Conservation (phyloP, 2,113 vertebrate species). For the Gallinago paraguaiae region DNA sequence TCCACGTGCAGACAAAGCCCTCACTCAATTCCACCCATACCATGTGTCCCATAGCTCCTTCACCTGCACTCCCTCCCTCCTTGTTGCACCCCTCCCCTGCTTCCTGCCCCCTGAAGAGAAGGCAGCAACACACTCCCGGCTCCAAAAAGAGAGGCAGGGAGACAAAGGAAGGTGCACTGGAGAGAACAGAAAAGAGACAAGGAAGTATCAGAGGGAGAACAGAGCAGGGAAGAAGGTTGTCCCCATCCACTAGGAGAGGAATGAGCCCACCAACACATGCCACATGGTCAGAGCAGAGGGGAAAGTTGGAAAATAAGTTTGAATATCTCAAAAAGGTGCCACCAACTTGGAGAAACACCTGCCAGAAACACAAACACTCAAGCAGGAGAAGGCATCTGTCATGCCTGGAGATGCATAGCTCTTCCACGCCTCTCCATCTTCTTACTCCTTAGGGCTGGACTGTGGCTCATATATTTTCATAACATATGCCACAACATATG, state of each 20-base stretch:
- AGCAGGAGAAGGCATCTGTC: accelerated
- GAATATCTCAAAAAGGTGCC: neutral
- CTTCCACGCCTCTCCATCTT: neutral
- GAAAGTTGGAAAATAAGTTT: neutral
- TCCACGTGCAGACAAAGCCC: accelerated
- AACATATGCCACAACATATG: neutral
- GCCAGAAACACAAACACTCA: neutral
- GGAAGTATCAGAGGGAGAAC: neutral
- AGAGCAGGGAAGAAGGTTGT: neutral
- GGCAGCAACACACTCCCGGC: neutral
- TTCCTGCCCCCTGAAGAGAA: neutral
- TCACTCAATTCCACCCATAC: accelerated
- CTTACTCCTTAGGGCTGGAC: neutral
- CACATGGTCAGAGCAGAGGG: neutral
- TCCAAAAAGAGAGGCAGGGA: neutral
- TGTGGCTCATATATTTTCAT: neutral
- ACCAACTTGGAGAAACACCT: neutral
- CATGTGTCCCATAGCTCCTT: accelerated
- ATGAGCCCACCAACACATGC: accelerated
- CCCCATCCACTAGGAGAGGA: accelerated
- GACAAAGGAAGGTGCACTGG: neutral
- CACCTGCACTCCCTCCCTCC: accelerated
- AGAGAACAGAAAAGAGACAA: neutral
- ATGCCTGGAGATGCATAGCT: neutral
- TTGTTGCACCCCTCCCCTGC: accelerated